phyloP scores from a whole-genome alignment of 2,797 vertebrate species.

The Percopsis omiscomaycus region DNA sequence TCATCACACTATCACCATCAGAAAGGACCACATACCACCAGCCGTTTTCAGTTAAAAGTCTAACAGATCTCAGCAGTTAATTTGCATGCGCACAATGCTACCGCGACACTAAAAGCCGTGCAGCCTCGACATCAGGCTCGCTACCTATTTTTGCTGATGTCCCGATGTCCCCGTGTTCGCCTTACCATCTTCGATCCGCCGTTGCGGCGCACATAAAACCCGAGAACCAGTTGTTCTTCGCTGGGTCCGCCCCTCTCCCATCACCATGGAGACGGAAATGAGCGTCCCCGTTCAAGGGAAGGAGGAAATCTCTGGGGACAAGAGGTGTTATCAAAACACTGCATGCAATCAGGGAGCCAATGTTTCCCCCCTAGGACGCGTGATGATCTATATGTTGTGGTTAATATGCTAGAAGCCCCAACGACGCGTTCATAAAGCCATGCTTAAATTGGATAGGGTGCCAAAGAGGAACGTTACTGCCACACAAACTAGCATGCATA shows the following conservation, averaged over 20 bases:
- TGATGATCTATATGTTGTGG: background rate
- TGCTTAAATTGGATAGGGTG: no score
- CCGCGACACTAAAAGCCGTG: background rate
- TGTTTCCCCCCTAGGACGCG: conserved; percentile 18
- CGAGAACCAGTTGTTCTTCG: conserved; percentile 24
- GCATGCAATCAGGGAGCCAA: conserved; percentile 32
- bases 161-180: conserved; percentile 25
- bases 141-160: conserved; percentile 32
- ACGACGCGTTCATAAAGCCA: no score
- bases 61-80: conserved; percentile 28
- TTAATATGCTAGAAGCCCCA: no score
- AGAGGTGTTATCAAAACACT: conserved; percentile 55
- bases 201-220: conserved; percentile 16
- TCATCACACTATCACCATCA: background rate
- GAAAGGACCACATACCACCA: no score
- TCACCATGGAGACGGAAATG: conserved; percentile 75
- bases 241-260: conserved; percentile 50
- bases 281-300: conserved; percentile 39
- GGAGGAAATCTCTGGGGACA: conserved; percentile 24
- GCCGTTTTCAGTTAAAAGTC: no score
- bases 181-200: conserved; percentile 73
- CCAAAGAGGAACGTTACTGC: background rate
- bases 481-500: background rate
- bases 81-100: background rate
- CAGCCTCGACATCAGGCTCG: conserved; percentile 30